Evolutionary conservation across 2,888 invertebrate species (phyloP).

Genomic region (Conistra vaccinii): DNA sequence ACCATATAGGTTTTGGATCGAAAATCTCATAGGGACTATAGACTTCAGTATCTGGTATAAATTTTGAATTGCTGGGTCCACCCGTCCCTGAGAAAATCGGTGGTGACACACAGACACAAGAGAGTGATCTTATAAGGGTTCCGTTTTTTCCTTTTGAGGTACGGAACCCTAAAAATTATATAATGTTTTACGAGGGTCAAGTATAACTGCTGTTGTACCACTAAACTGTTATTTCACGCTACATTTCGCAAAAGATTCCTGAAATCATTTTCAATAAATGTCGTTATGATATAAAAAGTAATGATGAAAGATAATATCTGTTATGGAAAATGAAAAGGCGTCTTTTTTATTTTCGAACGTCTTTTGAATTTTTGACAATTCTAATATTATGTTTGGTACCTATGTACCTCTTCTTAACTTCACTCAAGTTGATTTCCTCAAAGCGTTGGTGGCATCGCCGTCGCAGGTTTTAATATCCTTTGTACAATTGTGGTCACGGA

Average conservation of each 20-base stretch:
- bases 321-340: not conserved
- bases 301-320: not conserved
- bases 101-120: no score
- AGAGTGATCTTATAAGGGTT: no score
- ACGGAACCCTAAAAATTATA: not conserved
- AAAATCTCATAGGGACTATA: no score
- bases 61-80: no score
- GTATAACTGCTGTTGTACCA: not conserved
- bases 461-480: conserved; percentile 39
- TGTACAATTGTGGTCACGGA: conserved; percentile 42
- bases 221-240: not conserved
- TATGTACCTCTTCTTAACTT: not conserved
- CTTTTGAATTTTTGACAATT: not conserved
- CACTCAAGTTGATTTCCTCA: not conserved
- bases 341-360: not conserved
- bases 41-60: no score
- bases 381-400: not conserved
- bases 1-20: no score
- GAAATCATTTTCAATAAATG: not conserved
- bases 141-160: no score
- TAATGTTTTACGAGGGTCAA: not conserved
- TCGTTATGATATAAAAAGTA: not conserved
- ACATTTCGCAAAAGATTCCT: not conserved
- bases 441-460: not conserved
- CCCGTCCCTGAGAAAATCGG: no score